phyloP scores from a whole-genome alignment of 2,113 vertebrate genomes.

The Egretta garzetta region DNA sequence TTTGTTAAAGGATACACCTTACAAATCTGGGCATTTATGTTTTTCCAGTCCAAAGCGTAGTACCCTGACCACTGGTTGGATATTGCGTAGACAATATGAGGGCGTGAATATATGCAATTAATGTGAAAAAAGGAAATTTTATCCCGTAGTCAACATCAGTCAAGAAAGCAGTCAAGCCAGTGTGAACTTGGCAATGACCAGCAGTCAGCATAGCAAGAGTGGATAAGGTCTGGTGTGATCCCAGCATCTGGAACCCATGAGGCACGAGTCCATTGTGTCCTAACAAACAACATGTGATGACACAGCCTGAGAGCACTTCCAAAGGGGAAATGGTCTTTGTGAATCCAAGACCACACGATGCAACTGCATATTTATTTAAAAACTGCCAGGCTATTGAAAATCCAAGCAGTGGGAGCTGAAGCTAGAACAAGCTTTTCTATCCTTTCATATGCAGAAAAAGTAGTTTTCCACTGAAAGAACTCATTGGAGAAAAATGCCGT shows the following conservation, averaged over 20 bases:
- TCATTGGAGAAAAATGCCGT: background rate
- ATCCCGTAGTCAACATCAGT: background rate
- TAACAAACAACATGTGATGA: background rate
- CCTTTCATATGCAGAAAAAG: background rate
- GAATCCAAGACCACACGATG: background rate
- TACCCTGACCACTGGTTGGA: background rate
- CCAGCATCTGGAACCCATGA: background rate
- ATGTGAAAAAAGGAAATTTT: background rate
- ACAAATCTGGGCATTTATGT: background rate
- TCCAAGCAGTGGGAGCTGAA: background rate
- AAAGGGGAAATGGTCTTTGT: background rate
- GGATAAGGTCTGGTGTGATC: background rate
- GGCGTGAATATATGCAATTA: background rate
- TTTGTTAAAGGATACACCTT: background rate
- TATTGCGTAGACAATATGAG: background rate
- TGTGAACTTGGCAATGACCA: background rate
- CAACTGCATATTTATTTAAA: background rate
- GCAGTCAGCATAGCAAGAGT: background rate
- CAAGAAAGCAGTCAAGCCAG: background rate
- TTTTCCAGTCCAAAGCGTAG: background rate
- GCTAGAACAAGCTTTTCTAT: background rate
- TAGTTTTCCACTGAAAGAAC: background rate
- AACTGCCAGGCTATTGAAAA: background rate
- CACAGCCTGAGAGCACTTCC: background rate
- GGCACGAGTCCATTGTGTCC: background rate